phyloP scores from a whole-genome alignment of 2,797 vertebrate species.

The Pseudochromis fuscus region DNA sequence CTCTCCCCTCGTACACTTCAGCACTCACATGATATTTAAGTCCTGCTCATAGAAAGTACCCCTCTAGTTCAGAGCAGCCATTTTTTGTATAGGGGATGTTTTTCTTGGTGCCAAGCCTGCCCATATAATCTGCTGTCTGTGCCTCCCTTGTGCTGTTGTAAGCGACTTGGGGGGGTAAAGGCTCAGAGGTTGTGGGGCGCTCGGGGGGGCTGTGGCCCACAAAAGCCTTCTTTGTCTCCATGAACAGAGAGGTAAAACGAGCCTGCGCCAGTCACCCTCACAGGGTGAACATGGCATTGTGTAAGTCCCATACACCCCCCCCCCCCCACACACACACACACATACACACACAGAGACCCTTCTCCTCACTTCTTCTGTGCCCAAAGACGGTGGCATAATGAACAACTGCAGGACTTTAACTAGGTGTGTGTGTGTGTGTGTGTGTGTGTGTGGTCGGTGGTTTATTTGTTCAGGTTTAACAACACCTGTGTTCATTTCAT shows the following conservation, averaged over 20 bases:
- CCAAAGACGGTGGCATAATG: constrained; percentile 25
- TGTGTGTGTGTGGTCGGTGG: too few relatives aligned
- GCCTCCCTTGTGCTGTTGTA: constrained; percentile 36
- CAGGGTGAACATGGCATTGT: constrained; percentile 54
- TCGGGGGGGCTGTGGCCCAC: constrained; percentile 36
- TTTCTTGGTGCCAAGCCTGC: constrained; percentile 23
- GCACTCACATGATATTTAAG: constrained; percentile 8
- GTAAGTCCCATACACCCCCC: not conserved
- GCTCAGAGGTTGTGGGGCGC: constrained; percentile 10
- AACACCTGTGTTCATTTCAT: too few relatives aligned
- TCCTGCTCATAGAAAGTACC: too few relatives aligned
- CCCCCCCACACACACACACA: not conserved
- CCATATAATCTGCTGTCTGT: constrained; percentile 50
- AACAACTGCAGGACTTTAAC: not conserved
- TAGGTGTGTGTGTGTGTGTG: not conserved
- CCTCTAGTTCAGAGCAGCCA: too few relatives aligned
- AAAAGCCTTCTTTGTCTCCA: constrained; percentile 66
- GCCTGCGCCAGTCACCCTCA: constrained; percentile 45
- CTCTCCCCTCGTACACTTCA: not conserved
- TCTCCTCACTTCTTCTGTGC: not conserved
- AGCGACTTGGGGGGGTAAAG: constrained; percentile 18
- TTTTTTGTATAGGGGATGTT: constrained; percentile 26
- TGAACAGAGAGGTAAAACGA: constrained; percentile 66
- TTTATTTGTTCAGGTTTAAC: too few relatives aligned
- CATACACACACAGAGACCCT: constrained; percentile 14